Percentiles rank a stretch among this genome's conserved stretches.
Evolutionary conservation across 1,140 invertebrate species (phyloP).

Genomic region (Eufriesea mexicana): DNA sequence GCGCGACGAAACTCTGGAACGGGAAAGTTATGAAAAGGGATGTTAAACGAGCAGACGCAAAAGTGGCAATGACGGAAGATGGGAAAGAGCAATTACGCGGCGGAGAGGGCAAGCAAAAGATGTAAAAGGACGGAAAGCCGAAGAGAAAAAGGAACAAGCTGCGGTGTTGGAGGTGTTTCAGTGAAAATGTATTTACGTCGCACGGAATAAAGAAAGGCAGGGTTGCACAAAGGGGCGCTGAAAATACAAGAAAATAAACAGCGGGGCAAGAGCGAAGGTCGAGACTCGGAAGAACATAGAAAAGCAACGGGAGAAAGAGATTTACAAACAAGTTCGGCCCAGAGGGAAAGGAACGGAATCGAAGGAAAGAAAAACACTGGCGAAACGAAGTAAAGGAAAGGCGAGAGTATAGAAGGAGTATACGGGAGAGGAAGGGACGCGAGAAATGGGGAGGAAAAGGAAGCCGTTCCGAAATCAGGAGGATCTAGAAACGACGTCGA

Average conservation of each 20-base stretch:
- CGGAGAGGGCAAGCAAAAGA: background rate
- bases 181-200: conserved; percentile 20
- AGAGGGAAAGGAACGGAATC: background rate
- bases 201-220: background rate
- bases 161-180: background rate
- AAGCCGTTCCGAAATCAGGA: conserved; percentile 2
- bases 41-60: background rate
- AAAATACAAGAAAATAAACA: background rate
- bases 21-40: background rate
- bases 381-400: conserved; percentile 11
- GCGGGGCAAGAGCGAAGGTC: background rate
- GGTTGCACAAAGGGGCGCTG: background rate
- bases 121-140: background rate
- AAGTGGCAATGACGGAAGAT: background rate
- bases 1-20: background rate
- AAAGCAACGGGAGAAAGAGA: background rate
- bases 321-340: conserved; percentile 11
- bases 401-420: background rate
- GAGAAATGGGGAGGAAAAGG: background rate
- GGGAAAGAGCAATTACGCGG: background rate
- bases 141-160: too few relatives aligned
- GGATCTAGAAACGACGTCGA: conserved; percentile 17
- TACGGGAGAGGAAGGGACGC: too few relatives aligned
- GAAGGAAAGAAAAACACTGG: background rate
- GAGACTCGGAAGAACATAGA: background rate